Base-by-base conservation (phyloP, 2,888 invertebrate genomes). In the Catocala sponsa region DNA sequence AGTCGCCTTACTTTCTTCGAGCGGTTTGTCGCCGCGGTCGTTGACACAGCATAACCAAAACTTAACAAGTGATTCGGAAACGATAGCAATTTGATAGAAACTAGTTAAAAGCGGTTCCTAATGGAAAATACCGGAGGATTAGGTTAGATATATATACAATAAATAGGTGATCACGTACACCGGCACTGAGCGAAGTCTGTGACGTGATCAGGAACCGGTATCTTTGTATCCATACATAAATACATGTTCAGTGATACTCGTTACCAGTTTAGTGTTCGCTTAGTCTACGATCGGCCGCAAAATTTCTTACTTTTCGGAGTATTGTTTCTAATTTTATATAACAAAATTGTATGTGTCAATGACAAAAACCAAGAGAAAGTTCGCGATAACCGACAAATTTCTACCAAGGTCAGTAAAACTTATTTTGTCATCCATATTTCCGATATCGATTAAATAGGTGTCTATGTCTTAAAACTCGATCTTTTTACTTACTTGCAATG, bases 301-400 rank as follows among this genome's bases (percentile, higher is more conserved):
- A 87, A 86, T 88, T 87, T 62, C 7, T 74, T 70, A 75, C 83
- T 84, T 83, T 81, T 80, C 84, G 84, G 85, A 85, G 86, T 87
- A 82, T 86, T 82, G 67, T 88, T 92, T 92, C 85, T 83, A 84
- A 79, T 79, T 80, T 86, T 81, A 69, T 72, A 61, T 72, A 80
- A 78, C 25, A 78, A 87, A 86, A 77, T 80, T 81, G 86, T 92
- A 90, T 88, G 95, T 95, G 95, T 95, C 95, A 95, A 95, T 95
- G 95, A 94, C 92, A 94, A 94, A 86, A 93, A 89, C 91, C 84
- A 90, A 90, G 91, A 94, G 90, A 92, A 94, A 90, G 88, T 94
- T 85, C 80, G 92, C 93, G 85, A 93, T 94, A 81, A 94, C 90
- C 81, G 92, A 95, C 91, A 94, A 93, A 91, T 94, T 95, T 89